Conservation (phyloP, 1,140 invertebrate genomes). For the Drosophila pachea region DNA sequence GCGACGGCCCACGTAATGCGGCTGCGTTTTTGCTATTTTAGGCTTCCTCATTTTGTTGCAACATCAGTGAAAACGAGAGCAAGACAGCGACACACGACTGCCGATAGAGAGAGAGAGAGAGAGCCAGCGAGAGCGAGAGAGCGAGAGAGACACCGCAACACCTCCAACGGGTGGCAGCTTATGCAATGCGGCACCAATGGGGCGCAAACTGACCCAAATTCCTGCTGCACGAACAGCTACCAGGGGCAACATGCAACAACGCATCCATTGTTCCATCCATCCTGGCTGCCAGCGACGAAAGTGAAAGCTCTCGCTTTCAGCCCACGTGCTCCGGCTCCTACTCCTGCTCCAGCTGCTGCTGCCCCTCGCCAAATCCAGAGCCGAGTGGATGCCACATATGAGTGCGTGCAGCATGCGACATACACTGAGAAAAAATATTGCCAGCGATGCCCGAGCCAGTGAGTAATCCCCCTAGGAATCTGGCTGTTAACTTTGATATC, state of each 20-base stretch:
- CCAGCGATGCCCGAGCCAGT: too few relatives aligned
- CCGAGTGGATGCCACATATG: not conserved
- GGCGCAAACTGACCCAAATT: constrained; percentile 41
- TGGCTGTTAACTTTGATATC: too few relatives aligned
- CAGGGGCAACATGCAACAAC: constrained; percentile 10
- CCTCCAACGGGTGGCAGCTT: constrained; percentile 24
- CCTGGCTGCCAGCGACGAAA: constrained; percentile 39
- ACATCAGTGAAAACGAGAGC: constrained; percentile 11
- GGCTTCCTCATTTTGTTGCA: constrained; percentile 71
- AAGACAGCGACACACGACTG: not conserved
- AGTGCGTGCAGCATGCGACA: not conserved
- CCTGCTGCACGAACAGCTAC: constrained; percentile 18
- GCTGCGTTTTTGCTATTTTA: constrained; percentile 61
- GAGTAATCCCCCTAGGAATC: too few relatives aligned
- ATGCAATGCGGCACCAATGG: constrained; percentile 29
- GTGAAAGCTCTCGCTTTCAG: constrained; percentile 42
- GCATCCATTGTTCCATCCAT: constrained; percentile 35
- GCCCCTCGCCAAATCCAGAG: not conserved
- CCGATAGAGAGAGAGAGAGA: not conserved
- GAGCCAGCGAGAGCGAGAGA: not conserved
- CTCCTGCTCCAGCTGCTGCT: too few relatives aligned
- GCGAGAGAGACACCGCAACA: not conserved
- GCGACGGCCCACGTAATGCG: constrained; percentile 53
- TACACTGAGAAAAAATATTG: not conserved
- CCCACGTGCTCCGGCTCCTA: not conserved